Base-by-base conservation (phyloP, 53 echinoderm and acorn worm genomes). In the Luidia sarsii region DNA sequence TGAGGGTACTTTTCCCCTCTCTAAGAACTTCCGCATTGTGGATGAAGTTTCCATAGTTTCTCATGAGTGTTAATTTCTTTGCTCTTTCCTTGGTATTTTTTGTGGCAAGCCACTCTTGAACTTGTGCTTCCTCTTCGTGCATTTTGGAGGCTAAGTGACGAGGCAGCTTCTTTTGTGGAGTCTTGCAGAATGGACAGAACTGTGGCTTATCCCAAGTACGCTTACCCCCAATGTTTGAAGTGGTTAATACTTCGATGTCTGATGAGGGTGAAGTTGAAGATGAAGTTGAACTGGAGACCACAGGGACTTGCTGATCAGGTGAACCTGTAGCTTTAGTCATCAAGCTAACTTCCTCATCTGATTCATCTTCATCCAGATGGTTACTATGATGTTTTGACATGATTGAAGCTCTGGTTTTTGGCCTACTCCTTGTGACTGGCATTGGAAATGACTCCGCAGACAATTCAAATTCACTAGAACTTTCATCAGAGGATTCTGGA, bases 141-240 rank as follows among this genome's bases (percentile, higher is more conserved):
- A n/a, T n/a, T 11, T 21, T 15, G 19, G 75, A 31, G 15, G 50
- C 33, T 13, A 90, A 56, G 68, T 90, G 90, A 4, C 90, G 71
- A 13, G 90, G 86, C 50, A 90, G 60, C 36, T 90, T 90, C 75
- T 48, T 85, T 45, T 90, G 85, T 56, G 82, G 74, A 3, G 6
- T 20, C 37, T 54, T 30, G 31, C 86, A 90, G 25, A 82, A 90
- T 7, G 86, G 81, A 52, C 90, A 90, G 61, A 43, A 86, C 37
- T 90, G 82, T 0, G 52, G 74, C 43, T 90, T 90, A 82, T 90
- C 72, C 82, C 82, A 90, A 0, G 54, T 82, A 39, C 88, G 82
- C 50, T 51, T 82, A 11, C 63, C 85, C 3, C 18, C n/a, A n/a
- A n/a, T 33, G 33, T 69, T 69, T 50, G 69, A 69, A 30, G 69